Percentiles rank a stretch among this genome's conserved stretches.
Conservation (phyloP, 1,140 invertebrate genomes). For the Pseudomyrmex sp. region DNA sequence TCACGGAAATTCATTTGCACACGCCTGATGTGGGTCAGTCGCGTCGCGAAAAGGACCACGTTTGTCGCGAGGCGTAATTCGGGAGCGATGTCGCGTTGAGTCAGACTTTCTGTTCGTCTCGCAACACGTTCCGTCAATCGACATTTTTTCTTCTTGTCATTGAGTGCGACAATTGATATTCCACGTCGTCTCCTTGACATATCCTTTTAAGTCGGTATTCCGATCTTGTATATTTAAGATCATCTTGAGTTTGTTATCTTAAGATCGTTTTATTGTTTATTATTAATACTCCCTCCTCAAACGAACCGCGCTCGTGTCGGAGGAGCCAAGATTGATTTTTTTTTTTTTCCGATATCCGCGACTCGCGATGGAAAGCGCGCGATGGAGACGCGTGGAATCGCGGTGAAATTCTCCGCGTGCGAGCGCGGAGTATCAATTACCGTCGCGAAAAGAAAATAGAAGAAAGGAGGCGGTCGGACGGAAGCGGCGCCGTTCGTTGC, state of each 20-base stretch:
- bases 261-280: too few relatives aligned
- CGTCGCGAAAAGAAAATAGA: slow-evolving; percentile 23
- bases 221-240: too few relatives aligned
- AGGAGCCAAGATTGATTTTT: slow-evolving; percentile 75
- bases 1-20: slow-evolving; percentile 32
- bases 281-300: slow-evolving; percentile 22
- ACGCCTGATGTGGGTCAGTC: slow-evolving; percentile 27
- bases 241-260: too few relatives aligned
- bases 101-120: background rate
- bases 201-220: too few relatives aligned
- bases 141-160: too few relatives aligned
- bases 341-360: slow-evolving; percentile 25
- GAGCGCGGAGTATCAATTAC: slow-evolving; percentile 63
- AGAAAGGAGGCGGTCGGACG: background rate
- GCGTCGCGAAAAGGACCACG: background rate
- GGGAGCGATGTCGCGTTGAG: background rate
- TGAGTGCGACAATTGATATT: too few relatives aligned
- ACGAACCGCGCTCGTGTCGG: slow-evolving; percentile 52
- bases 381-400: background rate
- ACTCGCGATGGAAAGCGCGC: slow-evolving; percentile 66
- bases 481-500: slow-evolving; percentile 21
- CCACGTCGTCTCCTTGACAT: too few relatives aligned
- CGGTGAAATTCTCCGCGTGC: slow-evolving; percentile 52
- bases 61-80: background rate
- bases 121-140: too few relatives aligned